Percentiles rank a stretch among this genome's conserved stretches.
phyloP scores from a whole-genome alignment of 2,888 invertebrate species.

The Dorcus parallelipipedus region DNA sequence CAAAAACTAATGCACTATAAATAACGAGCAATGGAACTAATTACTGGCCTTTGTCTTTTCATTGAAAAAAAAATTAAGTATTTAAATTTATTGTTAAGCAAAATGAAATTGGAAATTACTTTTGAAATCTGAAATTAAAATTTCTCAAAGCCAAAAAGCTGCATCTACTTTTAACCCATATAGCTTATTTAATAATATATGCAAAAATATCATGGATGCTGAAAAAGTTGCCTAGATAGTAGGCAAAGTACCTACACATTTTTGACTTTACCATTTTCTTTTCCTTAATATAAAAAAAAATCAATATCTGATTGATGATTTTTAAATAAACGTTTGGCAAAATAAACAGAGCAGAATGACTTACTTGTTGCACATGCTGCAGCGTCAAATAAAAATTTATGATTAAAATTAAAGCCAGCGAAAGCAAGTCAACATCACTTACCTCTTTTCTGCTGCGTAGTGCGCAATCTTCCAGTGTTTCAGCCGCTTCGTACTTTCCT shows the following conservation, averaged over 20 bases:
- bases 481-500: slow-evolving; percentile 99
- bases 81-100: no score
- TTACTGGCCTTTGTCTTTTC: no score
- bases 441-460: slow-evolving; percentile 94
- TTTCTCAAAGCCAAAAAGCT: no score
- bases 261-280: not conserved
- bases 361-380: slow-evolving; percentile 65
- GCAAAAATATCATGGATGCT: no score
- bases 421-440: slow-evolving; percentile 27
- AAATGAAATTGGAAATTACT: no score
- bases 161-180: no score
- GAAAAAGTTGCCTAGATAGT: no score
- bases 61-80: no score
- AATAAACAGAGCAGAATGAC: slow-evolving; percentile 35
- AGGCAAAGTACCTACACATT: not conserved
- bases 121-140: no score
- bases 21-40: no score
- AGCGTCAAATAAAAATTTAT: slow-evolving; percentile 41
- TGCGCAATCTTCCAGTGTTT: slow-evolving; percentile 97
- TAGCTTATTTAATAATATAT: no score
- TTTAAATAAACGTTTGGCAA: not conserved
- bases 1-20: no score
- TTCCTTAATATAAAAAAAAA: not conserved
- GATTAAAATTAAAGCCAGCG: slow-evolving; percentile 6
- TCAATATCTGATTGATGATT: not conserved